Percentiles rank a stretch among this genome's conserved stretches.
phyloP scores from a whole-genome alignment of 2,888 invertebrate species.

The Altica lythri region DNA sequence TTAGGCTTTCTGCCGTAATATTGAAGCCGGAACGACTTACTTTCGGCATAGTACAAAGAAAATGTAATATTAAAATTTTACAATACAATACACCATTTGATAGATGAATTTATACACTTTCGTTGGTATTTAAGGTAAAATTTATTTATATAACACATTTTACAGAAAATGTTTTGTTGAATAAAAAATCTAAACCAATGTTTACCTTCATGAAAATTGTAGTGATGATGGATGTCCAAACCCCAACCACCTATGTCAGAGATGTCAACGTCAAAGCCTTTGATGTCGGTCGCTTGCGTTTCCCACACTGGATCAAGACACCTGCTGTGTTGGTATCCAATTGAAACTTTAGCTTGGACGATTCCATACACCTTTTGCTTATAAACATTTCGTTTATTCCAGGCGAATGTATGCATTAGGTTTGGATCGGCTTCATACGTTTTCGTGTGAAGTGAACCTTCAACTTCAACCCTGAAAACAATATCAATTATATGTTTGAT shows the following conservation, averaged over 20 bases:
- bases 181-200: background rate
- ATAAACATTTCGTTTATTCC: conserved; percentile 98
- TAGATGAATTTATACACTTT: too few relatives aligned
- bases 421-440: conserved; percentile 96
- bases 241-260: conserved; percentile 99
- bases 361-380: conserved; percentile 93
- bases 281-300: conserved; percentile 88
- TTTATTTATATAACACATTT: too few relatives aligned
- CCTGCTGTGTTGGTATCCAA: conserved; percentile 92
- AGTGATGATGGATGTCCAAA: conserved; percentile 96
- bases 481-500: too few relatives aligned
- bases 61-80: too few relatives aligned
- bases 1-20: too few relatives aligned
- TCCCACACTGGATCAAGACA: conserved; percentile 93
- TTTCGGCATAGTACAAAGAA: too few relatives aligned
- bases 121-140: too few relatives aligned
- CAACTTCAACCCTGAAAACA: conserved; percentile 63
- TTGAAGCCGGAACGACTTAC: too few relatives aligned
- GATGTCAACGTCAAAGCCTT: conserved; percentile 92
- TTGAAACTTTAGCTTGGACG: conserved; percentile 78
- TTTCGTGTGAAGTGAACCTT: conserved; percentile 89
- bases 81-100: too few relatives aligned
- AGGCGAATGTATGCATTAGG: conserved; percentile 93
- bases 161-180: too few relatives aligned
- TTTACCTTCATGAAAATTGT: conserved; percentile 91